phyloP scores from a whole-genome alignment of 2,888 invertebrate genomes.

The Fabriciana adippe region DNA sequence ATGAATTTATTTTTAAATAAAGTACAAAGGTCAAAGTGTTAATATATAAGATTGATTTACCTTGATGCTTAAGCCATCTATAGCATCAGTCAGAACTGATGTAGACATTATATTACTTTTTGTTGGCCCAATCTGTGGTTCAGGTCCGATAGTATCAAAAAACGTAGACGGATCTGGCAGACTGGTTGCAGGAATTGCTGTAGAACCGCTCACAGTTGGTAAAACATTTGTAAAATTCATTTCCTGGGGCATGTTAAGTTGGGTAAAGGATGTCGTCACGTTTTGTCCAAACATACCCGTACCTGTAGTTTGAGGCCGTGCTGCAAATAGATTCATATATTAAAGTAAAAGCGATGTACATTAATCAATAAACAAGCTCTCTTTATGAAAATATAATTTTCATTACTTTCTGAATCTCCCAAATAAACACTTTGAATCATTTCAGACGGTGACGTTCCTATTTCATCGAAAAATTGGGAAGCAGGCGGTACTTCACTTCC shows the following conservation, averaged over 20 bases:
- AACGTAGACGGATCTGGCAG: slow-evolving; percentile 78
- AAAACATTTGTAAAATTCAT: slow-evolving; percentile 61
- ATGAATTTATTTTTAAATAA: no score
- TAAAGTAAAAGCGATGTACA: background rate
- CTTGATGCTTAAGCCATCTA: slow-evolving; percentile 69
- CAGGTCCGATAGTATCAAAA: slow-evolving; percentile 76
- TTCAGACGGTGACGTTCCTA: slow-evolving; percentile 73
- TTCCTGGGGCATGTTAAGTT: slow-evolving; percentile 57
- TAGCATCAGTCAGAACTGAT: slow-evolving; percentile 59
- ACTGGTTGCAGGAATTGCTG: slow-evolving; percentile 65
- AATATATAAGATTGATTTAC: slow-evolving; percentile 43
- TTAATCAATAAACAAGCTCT: no score
- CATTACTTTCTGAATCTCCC: slow-evolving; percentile 64
- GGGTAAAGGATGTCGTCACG: slow-evolving; percentile 61
- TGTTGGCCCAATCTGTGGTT: slow-evolving; percentile 56
- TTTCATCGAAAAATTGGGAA: slow-evolving; percentile 78
- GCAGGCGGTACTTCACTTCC: slow-evolving; percentile 68
- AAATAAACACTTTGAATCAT: slow-evolving; percentile 77
- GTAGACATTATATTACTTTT: slow-evolving; percentile 58
- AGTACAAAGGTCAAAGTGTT: no score
- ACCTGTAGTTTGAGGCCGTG: slow-evolving; percentile 51
- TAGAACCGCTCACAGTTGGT: slow-evolving; percentile 64
- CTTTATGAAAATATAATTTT: background rate
- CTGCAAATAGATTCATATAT: slow-evolving; percentile 24
- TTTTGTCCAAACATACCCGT: slow-evolving; percentile 55